Evolutionary conservation across 2,888 invertebrate genomes (phyloP).

Genomic region (Dicyrtoma fusca): DNA sequence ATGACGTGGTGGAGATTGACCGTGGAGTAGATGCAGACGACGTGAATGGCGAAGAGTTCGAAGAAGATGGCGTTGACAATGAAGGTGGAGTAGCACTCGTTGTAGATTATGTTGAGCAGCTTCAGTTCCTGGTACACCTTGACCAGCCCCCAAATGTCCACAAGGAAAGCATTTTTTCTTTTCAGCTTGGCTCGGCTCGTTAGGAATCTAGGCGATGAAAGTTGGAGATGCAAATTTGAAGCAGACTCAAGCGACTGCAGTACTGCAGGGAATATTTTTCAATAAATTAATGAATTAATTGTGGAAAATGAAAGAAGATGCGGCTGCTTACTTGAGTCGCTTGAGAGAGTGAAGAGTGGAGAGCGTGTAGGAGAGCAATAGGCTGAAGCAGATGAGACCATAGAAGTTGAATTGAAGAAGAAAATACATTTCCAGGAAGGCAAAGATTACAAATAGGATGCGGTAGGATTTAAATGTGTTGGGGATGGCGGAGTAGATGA

Average conservation of each 20-base stretch:
- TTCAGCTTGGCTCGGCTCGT: not conserved
- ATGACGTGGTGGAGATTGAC: not conserved
- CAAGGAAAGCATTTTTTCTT: not conserved
- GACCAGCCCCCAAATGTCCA: not conserved
- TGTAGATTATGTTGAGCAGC: not conserved
- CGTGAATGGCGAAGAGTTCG: not conserved
- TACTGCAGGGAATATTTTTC: too few relatives aligned
- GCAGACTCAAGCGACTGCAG: too few relatives aligned
- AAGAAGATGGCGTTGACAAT: not conserved
- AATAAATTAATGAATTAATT: too few relatives aligned
- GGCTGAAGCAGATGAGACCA: not conserved
- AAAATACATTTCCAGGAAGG: not conserved
- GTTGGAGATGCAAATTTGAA: not conserved
- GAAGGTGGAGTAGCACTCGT: not conserved
- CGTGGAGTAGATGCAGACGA: not conserved
- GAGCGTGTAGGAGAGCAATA: not conserved
- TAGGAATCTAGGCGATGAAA: not conserved
- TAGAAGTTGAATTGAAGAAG: not conserved
- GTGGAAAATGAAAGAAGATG: too few relatives aligned
- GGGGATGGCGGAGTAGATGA: not conserved
- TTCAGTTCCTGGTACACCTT: not conserved
- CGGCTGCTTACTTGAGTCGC: not conserved
- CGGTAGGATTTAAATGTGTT: not conserved
- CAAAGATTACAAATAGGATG: not conserved
- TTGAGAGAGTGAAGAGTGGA: slow-evolving; percentile 4